Base-by-base conservation (phyloP, 2,888 invertebrate species). In the Eutolmus rufibarbis region DNA sequence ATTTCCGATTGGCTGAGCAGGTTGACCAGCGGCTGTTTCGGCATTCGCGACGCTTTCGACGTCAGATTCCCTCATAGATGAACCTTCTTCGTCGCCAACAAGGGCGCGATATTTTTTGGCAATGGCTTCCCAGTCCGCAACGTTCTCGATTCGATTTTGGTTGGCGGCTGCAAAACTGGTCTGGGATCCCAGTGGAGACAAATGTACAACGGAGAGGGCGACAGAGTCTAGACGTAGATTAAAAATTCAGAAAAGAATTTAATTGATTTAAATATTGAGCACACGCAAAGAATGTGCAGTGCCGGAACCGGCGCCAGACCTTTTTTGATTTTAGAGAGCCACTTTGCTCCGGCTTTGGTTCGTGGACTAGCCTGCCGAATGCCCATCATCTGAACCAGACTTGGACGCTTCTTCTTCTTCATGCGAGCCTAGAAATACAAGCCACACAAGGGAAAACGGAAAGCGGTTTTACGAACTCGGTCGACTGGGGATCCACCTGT, bases 61-160 rank as follows among this genome's bases (percentile, higher is more conserved):
- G 88, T 93, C 92, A 5, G 92, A 92, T 46, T 93, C 93, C 90
- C 92, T 92, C 5, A 92, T 89, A 0, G 93, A 93, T 14, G 91
- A 91, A 1, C 91, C 93, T 28, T 94, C 94, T 88, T 95, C 95
- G 88, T 95, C 94, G 93, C 96, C 95, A 89, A 95, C 94, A 12
- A 97, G 93, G 0, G 96, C 96, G 28, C 97, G 94, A 92, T 98
- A 98, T 91, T 97, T 97, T 93, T 96, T 96, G 31, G 97, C 96
- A 88, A 98, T 97, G 2, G 96, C 94, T 90, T 97, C 97, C 98
- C 98, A 98, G 92, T 98, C 97, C 1, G 97, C 97, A 8, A 98
- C 97, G 90, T 96, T 97, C 91, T 97, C 97, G 89, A 97, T 97
- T 89, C 97, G 94, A 78, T 95, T 96, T 82, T 95, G 95, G 89